Conservation (phyloP, 2,888 invertebrate genomes). For the Cheilosia grossa region DNA sequence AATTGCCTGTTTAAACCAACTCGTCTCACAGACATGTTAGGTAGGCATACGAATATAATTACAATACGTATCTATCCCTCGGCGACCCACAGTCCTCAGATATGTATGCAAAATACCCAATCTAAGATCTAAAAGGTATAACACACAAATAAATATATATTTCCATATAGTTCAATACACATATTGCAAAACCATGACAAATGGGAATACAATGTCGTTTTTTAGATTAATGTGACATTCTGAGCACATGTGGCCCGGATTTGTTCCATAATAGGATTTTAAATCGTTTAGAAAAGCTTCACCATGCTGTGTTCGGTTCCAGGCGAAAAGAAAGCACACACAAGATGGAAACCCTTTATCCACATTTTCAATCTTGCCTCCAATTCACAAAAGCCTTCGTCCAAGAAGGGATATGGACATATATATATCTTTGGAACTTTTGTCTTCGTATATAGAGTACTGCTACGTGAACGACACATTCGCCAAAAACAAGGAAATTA, state of each 20-base stretch:
- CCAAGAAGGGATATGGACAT: slow-evolving; percentile 30
- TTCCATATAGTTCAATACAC: slow-evolving; percentile 54
- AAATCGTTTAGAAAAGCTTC: slow-evolving; percentile 69
- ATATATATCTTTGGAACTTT: slow-evolving; percentile 31
- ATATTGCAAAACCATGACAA: slow-evolving; percentile 72
- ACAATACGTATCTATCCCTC: too few relatives aligned
- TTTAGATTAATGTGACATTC: slow-evolving; percentile 74
- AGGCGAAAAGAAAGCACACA: slow-evolving; percentile 57
- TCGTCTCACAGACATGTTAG: too few relatives aligned
- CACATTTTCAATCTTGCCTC: slow-evolving; percentile 66
- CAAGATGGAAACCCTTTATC: slow-evolving; percentile 56
- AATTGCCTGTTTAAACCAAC: too few relatives aligned
- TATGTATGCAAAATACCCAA: background rate
- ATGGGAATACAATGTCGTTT: slow-evolving; percentile 73
- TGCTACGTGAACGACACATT: slow-evolving; percentile 27
- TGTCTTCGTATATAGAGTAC: background rate
- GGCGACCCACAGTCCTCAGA: too few relatives aligned
- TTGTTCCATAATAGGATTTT: slow-evolving; percentile 73
- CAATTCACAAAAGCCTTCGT: slow-evolving; percentile 55
- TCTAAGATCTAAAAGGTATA: background rate
- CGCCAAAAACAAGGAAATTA: slow-evolving; percentile 49
- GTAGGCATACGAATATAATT: too few relatives aligned
- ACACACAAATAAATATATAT: background rate
- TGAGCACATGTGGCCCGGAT: slow-evolving; percentile 71
- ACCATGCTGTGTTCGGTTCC: slow-evolving; percentile 23